Evolutionary conservation across 2,888 invertebrate species (phyloP).

Genomic region (Aphodius sticticus): DNA sequence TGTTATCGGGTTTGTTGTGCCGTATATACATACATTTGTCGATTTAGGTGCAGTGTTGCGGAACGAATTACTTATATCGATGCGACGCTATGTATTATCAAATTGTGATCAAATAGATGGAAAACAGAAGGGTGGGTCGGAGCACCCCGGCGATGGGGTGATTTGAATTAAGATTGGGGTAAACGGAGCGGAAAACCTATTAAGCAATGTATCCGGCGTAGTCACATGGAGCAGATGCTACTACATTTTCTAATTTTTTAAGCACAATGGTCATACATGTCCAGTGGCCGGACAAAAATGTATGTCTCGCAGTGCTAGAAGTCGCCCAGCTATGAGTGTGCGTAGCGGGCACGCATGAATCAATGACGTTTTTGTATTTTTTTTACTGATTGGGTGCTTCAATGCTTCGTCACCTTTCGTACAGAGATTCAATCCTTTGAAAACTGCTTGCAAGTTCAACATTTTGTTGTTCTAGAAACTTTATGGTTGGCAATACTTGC

Average conservation of each 20-base stretch:
- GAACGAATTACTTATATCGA: constrained; percentile 25
- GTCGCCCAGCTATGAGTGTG: no score
- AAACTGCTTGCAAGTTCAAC: no score
- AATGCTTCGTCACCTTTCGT: no score
- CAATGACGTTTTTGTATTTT: no score
- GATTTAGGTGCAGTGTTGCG: constrained; percentile 11
- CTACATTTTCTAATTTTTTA: not conserved
- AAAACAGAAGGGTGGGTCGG: constrained; percentile 18
- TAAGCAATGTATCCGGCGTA: not conserved
- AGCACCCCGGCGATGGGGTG: not conserved
- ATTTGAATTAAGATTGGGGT: constrained; percentile 23
- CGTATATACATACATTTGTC: not conserved
- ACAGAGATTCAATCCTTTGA: no score
- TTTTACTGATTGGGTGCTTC: no score
- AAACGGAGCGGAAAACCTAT: constrained; percentile 24
- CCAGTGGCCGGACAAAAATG: no score
- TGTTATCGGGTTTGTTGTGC: not conserved
- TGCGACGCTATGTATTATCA: constrained; percentile 21
- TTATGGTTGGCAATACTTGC: no score
- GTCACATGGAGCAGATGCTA: not conserved
- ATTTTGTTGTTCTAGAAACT: no score
- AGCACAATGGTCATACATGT: no score
- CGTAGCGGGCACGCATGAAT: no score
- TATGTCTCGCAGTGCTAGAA: no score
- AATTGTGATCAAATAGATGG: constrained; percentile 21